Evolutionary conservation across 1,140 invertebrate genomes (phyloP).

Genomic region (Bombus haemorrhoidalis): DNA sequence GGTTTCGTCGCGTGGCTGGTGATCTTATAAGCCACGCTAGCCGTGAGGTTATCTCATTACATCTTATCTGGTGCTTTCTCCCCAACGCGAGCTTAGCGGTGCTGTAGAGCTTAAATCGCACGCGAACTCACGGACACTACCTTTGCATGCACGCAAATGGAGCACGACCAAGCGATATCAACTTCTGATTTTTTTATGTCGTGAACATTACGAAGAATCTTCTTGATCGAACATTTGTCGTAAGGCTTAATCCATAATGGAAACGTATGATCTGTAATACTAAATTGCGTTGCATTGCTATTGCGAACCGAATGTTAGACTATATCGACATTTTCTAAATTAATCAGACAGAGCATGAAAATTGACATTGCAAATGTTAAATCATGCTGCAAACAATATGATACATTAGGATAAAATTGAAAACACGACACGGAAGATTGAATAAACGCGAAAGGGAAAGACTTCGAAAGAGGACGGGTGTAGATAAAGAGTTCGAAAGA

Average conservation of each 20-base stretch:
- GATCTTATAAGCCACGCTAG: slow-evolving; percentile 78
- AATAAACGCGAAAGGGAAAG: slow-evolving; percentile 32
- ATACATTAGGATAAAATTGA: background rate
- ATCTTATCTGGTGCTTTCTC: slow-evolving; percentile 79
- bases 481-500: slow-evolving; percentile 81
- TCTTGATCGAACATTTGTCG: background rate
- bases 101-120: slow-evolving; percentile 75
- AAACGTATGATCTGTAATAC: background rate
- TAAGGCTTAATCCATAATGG: background rate
- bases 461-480: slow-evolving; percentile 24
- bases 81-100: slow-evolving; percentile 69
- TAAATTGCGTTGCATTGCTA: background rate
- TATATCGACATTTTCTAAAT: background rate
- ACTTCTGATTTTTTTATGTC: background rate
- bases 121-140: slow-evolving; percentile 68
- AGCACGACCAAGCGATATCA: background rate
- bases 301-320: background rate
- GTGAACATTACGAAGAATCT: slow-evolving; percentile 6
- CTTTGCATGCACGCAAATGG: slow-evolving; percentile 42
- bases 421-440: background rate
- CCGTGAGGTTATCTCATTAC: slow-evolving; percentile 80
- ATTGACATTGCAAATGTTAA: background rate
- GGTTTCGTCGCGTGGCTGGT: slow-evolving; percentile 81
- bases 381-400: background rate
- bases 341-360: background rate